phyloP scores from a whole-genome alignment of 1,140 invertebrate species.

The Daktulosphaira vitifoliae region DNA sequence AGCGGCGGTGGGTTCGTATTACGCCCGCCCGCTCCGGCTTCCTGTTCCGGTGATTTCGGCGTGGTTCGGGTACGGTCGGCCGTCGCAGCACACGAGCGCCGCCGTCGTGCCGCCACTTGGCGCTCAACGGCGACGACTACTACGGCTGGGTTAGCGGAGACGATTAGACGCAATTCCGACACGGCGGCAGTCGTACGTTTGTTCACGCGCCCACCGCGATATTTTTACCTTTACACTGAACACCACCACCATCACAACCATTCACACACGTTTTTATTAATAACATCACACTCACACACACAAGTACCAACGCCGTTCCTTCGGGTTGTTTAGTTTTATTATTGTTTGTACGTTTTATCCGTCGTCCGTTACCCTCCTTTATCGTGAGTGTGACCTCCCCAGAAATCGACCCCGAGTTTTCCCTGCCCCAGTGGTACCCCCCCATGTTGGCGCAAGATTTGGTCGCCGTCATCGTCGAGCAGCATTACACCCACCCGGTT shows the following conservation, averaged over 20 bases:
- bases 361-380: neutral
- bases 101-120: slow-evolving; percentile 1
- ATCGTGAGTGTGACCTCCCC: no score
- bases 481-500: slow-evolving; percentile 32
- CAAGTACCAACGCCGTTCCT: neutral
- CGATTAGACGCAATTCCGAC: slow-evolving; percentile 26
- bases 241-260: neutral
- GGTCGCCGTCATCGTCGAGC: slow-evolving; percentile 7
- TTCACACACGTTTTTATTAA: neutral
- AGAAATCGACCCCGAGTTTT: neutral
- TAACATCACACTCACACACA: neutral
- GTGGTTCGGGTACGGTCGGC: slow-evolving; percentile 25
- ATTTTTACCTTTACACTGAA: slow-evolving; percentile 27
- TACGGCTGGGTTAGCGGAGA: slow-evolving; percentile 6
- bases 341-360: neutral
- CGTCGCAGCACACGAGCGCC: neutral
- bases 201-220: slow-evolving; percentile 27
- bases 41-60: slow-evolving; percentile 30
- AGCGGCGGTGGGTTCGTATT: neutral
- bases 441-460: slow-evolving; percentile 25
- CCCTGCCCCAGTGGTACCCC: slow-evolving; percentile 1
- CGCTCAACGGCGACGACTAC: neutral
- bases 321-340: slow-evolving; percentile 3
- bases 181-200: slow-evolving; percentile 30
- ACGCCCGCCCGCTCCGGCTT: slow-evolving; percentile 13